Evolutionary conservation across 2,888 invertebrate species (phyloP).

Genomic region (Cerastis leucographa): DNA sequence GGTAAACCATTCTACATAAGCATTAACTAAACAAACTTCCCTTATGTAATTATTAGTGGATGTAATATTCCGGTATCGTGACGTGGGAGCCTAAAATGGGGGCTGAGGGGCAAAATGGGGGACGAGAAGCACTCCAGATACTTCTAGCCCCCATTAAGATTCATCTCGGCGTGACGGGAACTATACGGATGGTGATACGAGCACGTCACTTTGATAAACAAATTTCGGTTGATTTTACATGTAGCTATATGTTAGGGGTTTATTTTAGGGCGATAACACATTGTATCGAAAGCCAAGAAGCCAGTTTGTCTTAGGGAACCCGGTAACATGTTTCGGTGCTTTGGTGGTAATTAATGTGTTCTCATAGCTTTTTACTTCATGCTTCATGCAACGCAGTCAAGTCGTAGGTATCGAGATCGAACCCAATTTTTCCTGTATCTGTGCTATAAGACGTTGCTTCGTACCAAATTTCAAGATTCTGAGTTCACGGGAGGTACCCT

Average conservation of each 20-base stretch:
- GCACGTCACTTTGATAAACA: constrained; percentile 58
- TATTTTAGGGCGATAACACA: constrained; percentile 31
- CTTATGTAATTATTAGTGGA: constrained; percentile 33
- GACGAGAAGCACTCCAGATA: constrained; percentile 18
- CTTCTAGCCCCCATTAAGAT: constrained; percentile 49
- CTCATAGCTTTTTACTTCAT: no score
- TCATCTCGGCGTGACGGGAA: constrained; percentile 38
- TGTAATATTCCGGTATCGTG: constrained; percentile 38
- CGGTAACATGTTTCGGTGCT: neutral
- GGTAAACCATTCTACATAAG: constrained; percentile 37
- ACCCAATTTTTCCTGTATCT: no score
- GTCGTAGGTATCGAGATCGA: no score
- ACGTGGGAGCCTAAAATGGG: constrained; percentile 26
- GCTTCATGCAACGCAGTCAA: no score
- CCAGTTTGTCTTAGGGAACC: neutral
- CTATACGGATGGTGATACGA: constrained; percentile 44
- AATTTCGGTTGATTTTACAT: constrained; percentile 56
- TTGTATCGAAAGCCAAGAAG: constrained; percentile 9
- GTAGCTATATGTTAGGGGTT: constrained; percentile 47
- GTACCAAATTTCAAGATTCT: no score
- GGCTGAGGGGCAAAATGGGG: constrained; percentile 6
- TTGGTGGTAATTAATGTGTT: no score
- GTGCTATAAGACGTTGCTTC: no score
- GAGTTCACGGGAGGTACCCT: no score
- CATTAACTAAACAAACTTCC: constrained; percentile 32